These are phyloP conservation scores for Zaprionus ornatus DNA, from an alignment of 1,140 invertebrate species.

Conservation along the genomic window DNA sequence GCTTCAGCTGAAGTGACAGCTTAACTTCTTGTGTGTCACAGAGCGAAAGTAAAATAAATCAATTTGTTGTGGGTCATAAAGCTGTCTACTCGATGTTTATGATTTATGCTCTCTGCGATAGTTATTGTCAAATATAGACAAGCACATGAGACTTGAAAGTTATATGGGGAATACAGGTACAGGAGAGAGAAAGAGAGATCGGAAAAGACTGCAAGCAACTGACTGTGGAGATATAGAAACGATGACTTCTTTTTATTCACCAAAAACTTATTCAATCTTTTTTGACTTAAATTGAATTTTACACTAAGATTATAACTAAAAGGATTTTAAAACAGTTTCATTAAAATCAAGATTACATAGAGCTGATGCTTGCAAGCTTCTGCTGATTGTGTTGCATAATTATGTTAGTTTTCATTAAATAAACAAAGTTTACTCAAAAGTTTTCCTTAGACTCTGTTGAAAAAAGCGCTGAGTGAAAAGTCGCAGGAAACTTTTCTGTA, in stretches of 20 bases:
- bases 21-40: conserved; percentile 4
- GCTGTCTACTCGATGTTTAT: conserved; percentile 9
- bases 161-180: neutral
- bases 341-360: neutral
- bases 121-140: conserved; percentile 11
- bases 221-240: too few species aligned
- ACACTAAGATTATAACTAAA: neutral
- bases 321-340: neutral
- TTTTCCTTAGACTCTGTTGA: neutral
- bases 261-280: neutral
- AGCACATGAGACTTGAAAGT: neutral
- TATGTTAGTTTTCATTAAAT: conserved; percentile 19
- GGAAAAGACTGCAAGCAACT: neutral
- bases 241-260: neutral
- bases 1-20: neutral
- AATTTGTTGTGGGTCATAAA: conserved; percentile 31
- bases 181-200: neutral
- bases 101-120: conserved; percentile 23
- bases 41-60: conserved; percentile 17
- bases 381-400: conserved; percentile 14
- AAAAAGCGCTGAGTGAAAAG: conserved; percentile 15
- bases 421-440: neutral
- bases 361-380: neutral
- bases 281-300: neutral
- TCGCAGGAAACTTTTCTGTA: conserved; percentile 7